Conservation (phyloP, 2,888 invertebrate species). For the Ochropacha duplaris region DNA sequence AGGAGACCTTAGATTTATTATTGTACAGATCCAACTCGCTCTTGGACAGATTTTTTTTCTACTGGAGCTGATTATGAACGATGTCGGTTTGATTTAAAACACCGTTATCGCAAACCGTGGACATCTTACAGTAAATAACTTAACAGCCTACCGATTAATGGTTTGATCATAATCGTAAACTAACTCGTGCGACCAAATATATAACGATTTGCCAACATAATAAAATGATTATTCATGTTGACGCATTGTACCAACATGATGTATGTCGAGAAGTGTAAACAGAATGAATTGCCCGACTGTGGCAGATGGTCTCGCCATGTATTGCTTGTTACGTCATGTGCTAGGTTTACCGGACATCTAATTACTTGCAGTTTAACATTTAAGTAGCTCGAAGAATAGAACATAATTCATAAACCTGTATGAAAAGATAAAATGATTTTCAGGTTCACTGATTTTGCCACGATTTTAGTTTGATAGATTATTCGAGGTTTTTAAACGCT, state of each 20-base stretch:
- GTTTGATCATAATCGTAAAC: not conserved
- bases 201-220: not conserved
- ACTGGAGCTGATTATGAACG: too few species aligned
- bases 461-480: too few species aligned
- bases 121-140: too few species aligned
- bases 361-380: not conserved
- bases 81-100: too few species aligned
- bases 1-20: too few species aligned
- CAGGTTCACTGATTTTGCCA: not conserved
- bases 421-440: too few species aligned
- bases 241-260: not conserved
- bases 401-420: not conserved
- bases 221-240: not conserved
- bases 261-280: conserved; percentile 17
- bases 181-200: not conserved
- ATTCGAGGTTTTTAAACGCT: too few species aligned
- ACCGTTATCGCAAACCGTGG: too few species aligned
- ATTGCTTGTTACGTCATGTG: conserved; percentile 20
- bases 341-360: conserved; percentile 10
- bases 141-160: not conserved
- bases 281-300: conserved; percentile 30
- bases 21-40: too few species aligned
- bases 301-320: conserved; percentile 25
- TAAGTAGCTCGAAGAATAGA: not conserved
- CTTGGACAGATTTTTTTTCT: too few species aligned